Conservation (phyloP, 64 coral and sea anemone species). For the Anthopleura sola region DNA sequence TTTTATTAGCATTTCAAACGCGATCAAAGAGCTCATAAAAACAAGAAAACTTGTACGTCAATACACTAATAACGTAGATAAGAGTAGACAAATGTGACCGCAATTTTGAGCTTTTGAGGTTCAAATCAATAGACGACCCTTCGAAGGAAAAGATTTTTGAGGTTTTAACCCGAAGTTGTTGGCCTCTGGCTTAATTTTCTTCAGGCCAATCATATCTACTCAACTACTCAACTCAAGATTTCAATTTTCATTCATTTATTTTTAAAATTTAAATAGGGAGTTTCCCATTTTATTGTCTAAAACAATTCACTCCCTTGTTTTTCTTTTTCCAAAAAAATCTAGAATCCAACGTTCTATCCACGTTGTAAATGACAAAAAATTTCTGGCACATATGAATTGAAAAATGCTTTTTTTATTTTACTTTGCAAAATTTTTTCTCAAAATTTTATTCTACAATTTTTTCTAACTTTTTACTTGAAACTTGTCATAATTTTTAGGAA, state of each 20-base stretch:
- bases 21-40: conserved; percentile 6
- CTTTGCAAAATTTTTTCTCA: too few relatives aligned
- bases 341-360: neutral
- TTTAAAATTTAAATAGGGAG: neutral
- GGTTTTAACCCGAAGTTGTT: neutral
- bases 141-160: neutral
- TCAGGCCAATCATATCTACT: neutral
- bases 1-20: neutral
- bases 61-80: neutral
- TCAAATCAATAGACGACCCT: conserved; percentile 14
- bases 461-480: neutral
- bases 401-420: too few relatives aligned
- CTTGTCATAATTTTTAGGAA: neutral
- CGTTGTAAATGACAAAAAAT: neutral
- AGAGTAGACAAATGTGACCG: neutral
- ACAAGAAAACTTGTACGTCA: neutral
- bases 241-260: neutral
- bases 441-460: neutral
- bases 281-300: neutral
- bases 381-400: too few relatives aligned
- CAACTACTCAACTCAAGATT: neutral
- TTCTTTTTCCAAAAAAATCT: neutral
- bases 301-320: neutral
- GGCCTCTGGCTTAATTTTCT: neutral
- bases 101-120: neutral